phyloP scores from a whole-genome alignment of 2,113 vertebrate genomes.

The Laterallus jamaicensis region DNA sequence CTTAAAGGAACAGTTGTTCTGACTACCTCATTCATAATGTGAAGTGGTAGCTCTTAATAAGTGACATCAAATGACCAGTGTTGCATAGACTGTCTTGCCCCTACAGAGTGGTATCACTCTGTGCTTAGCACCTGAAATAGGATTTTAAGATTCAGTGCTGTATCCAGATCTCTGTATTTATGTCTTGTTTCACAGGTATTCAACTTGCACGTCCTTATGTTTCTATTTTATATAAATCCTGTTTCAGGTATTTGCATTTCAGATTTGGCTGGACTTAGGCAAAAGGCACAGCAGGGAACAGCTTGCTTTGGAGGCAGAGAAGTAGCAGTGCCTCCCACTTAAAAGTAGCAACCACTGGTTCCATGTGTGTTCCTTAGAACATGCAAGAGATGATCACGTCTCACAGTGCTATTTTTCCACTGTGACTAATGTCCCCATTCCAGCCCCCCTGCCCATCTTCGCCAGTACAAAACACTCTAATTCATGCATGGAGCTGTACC shows the following conservation, averaged over 20 bases:
- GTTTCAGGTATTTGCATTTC: conserved; percentile 4
- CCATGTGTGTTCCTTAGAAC: not conserved
- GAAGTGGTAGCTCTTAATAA: not conserved
- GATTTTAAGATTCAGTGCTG: not conserved
- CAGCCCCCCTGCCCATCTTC: not conserved
- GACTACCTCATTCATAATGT: not conserved
- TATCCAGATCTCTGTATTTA: conserved; percentile 7
- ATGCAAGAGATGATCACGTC: not conserved
- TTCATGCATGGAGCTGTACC: not conserved
- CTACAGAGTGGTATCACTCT: not conserved
- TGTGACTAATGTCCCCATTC: not conserved
- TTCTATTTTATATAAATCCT: not conserved
- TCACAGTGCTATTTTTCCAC: not conserved
- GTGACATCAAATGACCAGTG: not conserved
- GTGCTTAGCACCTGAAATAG: not conserved
- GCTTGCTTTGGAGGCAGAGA: not conserved
- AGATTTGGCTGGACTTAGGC: not conserved
- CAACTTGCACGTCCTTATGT: not conserved
- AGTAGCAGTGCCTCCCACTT: not conserved
- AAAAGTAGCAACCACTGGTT: not conserved
- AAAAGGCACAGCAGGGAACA: not conserved
- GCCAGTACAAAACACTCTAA: not conserved
- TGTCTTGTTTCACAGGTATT: not conserved
- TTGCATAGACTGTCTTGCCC: not conserved
- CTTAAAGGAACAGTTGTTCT: not conserved